Percentiles rank a stretch among this genome's conserved stretches.
Evolutionary conservation across 1,140 invertebrate species (phyloP).

Genomic region (Drosophila baimaii): DNA sequence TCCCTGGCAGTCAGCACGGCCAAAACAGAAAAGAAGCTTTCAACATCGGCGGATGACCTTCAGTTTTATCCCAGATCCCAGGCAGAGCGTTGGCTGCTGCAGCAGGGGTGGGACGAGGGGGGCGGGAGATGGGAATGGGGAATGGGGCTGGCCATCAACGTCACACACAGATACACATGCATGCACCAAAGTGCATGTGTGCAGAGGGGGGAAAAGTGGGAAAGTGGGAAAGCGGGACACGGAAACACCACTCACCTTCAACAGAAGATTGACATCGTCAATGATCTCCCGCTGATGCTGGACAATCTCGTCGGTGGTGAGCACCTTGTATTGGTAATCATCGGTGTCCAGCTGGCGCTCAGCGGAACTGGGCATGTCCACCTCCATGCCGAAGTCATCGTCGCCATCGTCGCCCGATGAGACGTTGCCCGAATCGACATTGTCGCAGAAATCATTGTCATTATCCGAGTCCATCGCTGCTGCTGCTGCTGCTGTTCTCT

Average conservation of each 20-base stretch:
- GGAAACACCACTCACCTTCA: slow-evolving; percentile 87
- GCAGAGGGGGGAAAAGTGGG: background rate
- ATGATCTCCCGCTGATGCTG: slow-evolving; percentile 98
- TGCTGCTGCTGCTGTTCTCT: slow-evolving; percentile 3
- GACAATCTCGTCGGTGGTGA: slow-evolving; percentile 97
- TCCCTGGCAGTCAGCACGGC: slow-evolving; percentile 28
- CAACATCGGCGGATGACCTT: slow-evolving; percentile 41
- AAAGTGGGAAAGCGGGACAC: background rate
- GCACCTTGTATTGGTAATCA: slow-evolving; percentile 96
- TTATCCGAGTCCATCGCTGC: slow-evolving; percentile 90
- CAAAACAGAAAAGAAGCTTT: slow-evolving; percentile 15
- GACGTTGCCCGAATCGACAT: slow-evolving; percentile 96
- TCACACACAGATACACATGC: slow-evolving; percentile 25
- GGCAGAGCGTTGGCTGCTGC: slow-evolving; percentile 15
- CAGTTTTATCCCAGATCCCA: slow-evolving; percentile 46
- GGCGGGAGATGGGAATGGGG: background rate
- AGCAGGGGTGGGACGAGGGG: too few relatives aligned
- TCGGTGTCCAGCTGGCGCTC: slow-evolving; percentile 92
- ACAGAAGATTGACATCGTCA: slow-evolving; percentile 96
- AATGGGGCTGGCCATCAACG: slow-evolving; percentile 10
- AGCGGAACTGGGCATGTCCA: slow-evolving; percentile 88
- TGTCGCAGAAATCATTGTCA: slow-evolving; percentile 94
- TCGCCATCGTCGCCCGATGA: slow-evolving; percentile 95
- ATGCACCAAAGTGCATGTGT: background rate
- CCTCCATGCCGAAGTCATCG: slow-evolving; percentile 94